A percentile compares a stretch with the other conserved stretches of the same genome.
Conservation (phyloP, 2,888 invertebrate species). For the Drosophila dives region DNA sequence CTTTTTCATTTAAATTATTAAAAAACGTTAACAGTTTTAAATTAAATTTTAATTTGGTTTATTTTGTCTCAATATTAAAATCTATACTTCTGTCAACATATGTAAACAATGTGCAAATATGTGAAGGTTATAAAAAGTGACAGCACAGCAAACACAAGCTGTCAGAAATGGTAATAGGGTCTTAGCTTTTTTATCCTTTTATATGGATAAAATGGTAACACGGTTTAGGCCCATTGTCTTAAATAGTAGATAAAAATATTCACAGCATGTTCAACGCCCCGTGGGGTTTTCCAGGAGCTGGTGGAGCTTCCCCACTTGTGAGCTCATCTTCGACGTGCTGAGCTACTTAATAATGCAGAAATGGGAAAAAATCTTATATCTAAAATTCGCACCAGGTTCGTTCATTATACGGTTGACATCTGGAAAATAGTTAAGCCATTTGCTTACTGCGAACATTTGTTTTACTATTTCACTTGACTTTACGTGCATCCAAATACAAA, state of each 20-base stretch:
- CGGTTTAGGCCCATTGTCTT: conserved; percentile 62
- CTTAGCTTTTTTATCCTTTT: background rate
- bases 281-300: conserved; percentile 13
- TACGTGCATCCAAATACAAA: background rate
- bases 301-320: conserved; percentile 43
- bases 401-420: conserved; percentile 41
- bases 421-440: background rate
- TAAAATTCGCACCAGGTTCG: conserved; percentile 41
- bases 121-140: background rate
- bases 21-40: background rate
- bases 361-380: conserved; percentile 58
- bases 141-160: background rate
- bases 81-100: background rate
- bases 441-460: conserved; percentile 10
- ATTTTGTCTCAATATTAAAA: background rate
- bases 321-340: conserved; percentile 66
- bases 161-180: conserved; percentile 26
- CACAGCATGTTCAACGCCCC: conserved; percentile 31
- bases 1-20: background rate
- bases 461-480: background rate
- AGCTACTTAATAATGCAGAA: conserved; percentile 75
- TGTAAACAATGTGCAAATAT: background rate
- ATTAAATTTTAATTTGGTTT: background rate
- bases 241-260: conserved; percentile 40
- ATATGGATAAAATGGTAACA: background rate